Percentiles rank a stretch among this genome's conserved stretches.
These are phyloP conservation scores for Tethea ocularis DNA, from an alignment of 2,888 invertebrate species.

Conservation along the genomic window DNA sequence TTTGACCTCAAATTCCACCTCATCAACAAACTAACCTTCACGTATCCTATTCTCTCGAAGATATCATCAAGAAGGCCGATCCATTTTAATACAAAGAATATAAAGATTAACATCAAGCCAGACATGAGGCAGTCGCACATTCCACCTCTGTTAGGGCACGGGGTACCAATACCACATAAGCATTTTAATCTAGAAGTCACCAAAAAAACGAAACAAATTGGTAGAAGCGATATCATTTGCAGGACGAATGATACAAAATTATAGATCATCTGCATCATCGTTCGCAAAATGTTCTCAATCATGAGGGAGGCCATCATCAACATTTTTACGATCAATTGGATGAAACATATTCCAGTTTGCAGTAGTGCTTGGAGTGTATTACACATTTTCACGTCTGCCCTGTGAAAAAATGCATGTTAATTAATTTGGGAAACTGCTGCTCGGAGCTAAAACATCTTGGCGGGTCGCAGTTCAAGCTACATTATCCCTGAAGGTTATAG, in stretches of 20 bases:
- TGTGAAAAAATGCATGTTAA: neutral
- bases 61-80: neutral
- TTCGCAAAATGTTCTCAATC: slow-evolving; percentile 47
- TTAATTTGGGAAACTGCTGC: neutral
- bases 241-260: slow-evolving; percentile 45
- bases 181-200: slow-evolving; percentile 41
- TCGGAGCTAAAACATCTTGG: too few relatives aligned
- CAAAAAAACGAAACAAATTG: slow-evolving; percentile 48
- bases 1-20: too few relatives aligned
- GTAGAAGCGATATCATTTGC: slow-evolving; percentile 44
- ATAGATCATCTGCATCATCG: slow-evolving; percentile 44
- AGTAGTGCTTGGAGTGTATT: neutral
- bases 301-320: slow-evolving; percentile 23
- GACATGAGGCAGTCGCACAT: neutral
- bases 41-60: neutral
- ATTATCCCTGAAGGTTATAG: too few relatives aligned
- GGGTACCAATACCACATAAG: neutral
- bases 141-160: neutral
- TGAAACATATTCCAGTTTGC: neutral
- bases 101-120: neutral
- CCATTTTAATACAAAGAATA: neutral
- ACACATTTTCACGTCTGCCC: neutral
- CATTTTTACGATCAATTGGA: neutral
- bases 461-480: too few relatives aligned
- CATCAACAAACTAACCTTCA: neutral